Conservation (phyloP, 2,113 vertebrate species). For the Nicator chloris region DNA sequence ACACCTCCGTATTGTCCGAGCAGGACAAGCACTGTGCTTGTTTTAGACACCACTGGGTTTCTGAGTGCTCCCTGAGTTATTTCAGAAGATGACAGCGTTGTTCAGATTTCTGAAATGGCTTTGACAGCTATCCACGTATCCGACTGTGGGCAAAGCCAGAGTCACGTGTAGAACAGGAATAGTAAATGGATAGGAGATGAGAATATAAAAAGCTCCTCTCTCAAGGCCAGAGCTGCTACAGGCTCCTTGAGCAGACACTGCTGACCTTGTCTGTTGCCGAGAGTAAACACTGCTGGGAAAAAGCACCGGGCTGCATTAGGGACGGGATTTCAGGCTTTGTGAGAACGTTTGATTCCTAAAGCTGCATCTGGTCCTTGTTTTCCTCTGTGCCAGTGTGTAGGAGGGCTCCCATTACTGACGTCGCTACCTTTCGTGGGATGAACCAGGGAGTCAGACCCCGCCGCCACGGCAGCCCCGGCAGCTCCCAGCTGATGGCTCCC, state of each 20-base stretch:
- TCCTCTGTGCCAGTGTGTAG: background rate
- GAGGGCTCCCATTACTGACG: background rate
- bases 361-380: background rate
- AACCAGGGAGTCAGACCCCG: too few relatives aligned
- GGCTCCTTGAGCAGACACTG: background rate
- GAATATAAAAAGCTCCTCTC: background rate
- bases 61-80: background rate
- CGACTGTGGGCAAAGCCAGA: background rate
- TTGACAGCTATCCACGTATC: background rate
- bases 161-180: background rate
- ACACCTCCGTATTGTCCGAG: fast-evolving
- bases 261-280: background rate
- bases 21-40: fast-evolving
- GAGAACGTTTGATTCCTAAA: background rate
- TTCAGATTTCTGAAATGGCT: background rate
- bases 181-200: background rate
- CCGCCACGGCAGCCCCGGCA: background rate
- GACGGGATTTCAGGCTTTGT: background rate
- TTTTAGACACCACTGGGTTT: fast-evolving
- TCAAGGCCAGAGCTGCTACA: background rate
- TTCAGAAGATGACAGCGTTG: background rate
- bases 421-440: background rate
- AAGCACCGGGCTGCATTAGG: background rate
- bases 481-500: too few relatives aligned
- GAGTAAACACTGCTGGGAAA: background rate